Conservation (phyloP, 2,888 invertebrate genomes). For the Acrobasis repandana region DNA sequence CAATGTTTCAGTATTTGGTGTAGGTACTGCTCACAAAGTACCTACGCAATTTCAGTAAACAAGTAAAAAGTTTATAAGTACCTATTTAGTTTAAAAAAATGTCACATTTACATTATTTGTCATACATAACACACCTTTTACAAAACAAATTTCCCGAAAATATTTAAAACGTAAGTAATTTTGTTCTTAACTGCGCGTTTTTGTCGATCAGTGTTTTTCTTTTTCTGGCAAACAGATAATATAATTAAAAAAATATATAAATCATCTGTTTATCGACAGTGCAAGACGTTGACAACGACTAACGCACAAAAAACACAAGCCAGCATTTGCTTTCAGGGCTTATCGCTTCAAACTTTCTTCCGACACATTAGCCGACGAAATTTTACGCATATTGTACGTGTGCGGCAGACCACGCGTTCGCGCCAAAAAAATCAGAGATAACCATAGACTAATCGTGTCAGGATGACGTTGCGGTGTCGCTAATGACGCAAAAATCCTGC, state of each 20-base stretch:
- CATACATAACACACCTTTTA: too few relatives aligned
- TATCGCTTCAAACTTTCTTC: constrained; percentile 72
- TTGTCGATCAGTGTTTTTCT: too few relatives aligned
- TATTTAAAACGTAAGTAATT: too few relatives aligned
- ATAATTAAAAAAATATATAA: background rate
- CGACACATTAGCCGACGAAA: constrained; percentile 74
- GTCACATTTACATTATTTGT: too few relatives aligned
- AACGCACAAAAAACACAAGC: constrained; percentile 48
- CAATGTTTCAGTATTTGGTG: background rate
- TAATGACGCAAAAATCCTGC: constrained; percentile 77
- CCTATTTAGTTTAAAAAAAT: too few relatives aligned
- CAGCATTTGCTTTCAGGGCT: constrained; percentile 66
- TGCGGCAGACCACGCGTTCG: constrained; percentile 64
- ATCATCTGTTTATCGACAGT: background rate
- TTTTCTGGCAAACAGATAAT: too few relatives aligned
- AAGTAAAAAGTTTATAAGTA: too few relatives aligned
- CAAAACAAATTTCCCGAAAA: too few relatives aligned
- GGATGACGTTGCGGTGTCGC: constrained; percentile 67
- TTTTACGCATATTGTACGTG: constrained; percentile 76
- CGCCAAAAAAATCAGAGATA: constrained; percentile 68
- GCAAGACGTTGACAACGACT: constrained; percentile 27
- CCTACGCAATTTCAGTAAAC: too few relatives aligned
- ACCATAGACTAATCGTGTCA: constrained; percentile 78
- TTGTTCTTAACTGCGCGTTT: too few relatives aligned
- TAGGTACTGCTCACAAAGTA: too few relatives aligned